Evolutionary conservation across 1,140 invertebrate species (phyloP), one percentile per base, ranked within the genome.

Genomic region (Heliconius congener): DNA sequence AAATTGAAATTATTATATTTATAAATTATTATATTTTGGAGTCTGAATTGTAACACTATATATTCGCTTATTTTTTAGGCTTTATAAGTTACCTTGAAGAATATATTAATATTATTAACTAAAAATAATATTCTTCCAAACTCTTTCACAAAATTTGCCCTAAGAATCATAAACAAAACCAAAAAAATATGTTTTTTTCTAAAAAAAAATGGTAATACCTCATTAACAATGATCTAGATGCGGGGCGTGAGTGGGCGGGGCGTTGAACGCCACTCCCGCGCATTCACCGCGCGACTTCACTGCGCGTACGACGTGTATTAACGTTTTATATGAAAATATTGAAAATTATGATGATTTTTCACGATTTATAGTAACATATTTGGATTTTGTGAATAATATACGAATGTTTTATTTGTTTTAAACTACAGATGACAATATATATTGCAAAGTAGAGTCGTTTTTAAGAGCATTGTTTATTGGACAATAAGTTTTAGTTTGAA

Each of bases 171-270:
- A 23, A 57, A 9, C 3, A 57, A 57, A 13, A 16, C 9, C 4
- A 66, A 66, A 27, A 66, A 30, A 30, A 30, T 6, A 37, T 3
- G 5, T 13, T 5, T 23, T 34, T 5, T 34, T 34, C 30, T 34
- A 34, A 30, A 27, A 66, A 66, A 66, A 30, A 27, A 16, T 46
- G 4, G 0, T 30, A 30, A 66, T 66, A 66, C 16, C 60, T 66
- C 60, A 66, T 66, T 66, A 66, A 66, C 60, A 88, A 91, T 90
- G 87, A 90, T 90, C 87, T 93, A 87, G 91, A 91, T 66, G 81
- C 73, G 78, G 84, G 91, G 91, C 90, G 91, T 90, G 76, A 85
- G 85, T 78, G 83, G 91, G 92, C 92, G 92, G 87, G 89, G 87
- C 87, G 74, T 50, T 23, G 66, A 78, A 74, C 73, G 84, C 87